phyloP scores from a whole-genome alignment of 35 echinoderm and acorn worm genomes.

The Ophiothrix spiculata region DNA sequence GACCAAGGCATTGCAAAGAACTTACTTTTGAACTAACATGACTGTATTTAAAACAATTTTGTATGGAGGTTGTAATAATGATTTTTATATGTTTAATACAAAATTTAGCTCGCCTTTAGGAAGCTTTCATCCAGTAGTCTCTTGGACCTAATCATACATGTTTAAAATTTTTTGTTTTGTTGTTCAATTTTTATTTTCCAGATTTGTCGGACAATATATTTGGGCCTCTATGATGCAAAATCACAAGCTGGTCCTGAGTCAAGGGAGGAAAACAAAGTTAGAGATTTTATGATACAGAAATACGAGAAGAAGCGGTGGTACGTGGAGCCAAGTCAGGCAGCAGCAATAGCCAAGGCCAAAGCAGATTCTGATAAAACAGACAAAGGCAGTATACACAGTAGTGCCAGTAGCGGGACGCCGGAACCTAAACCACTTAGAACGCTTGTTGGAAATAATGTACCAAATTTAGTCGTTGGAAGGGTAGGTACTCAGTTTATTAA shows the following conservation, averaged over 20 bases:
- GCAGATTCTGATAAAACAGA: not conserved
- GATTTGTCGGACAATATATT: conserved; percentile 57
- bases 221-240: conserved; percentile 63
- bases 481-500: not conserved
- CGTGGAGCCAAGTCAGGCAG: conserved; percentile 55
- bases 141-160: no score
- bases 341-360: not conserved
- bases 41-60: no score
- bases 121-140: no score
- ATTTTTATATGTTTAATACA: no score
- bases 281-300: conserved; percentile 74
- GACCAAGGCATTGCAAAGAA: no score
- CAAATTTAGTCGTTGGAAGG: not conserved
- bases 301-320: conserved; percentile 87
- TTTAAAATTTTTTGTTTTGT: not conserved
- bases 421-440: not conserved
- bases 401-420: not conserved
- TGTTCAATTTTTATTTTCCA: not conserved
- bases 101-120: no score
- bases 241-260: conserved; percentile 55
- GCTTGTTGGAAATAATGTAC: not conserved
- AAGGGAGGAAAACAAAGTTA: conserved; percentile 72
- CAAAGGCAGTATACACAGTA: not conserved
- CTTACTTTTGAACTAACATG: no score
- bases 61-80: no score